A percentile compares a stretch with the other conserved stretches of the same genome.
Conservation (phyloP, 2,113 vertebrate species). For the Pampusana beccarii region DNA sequence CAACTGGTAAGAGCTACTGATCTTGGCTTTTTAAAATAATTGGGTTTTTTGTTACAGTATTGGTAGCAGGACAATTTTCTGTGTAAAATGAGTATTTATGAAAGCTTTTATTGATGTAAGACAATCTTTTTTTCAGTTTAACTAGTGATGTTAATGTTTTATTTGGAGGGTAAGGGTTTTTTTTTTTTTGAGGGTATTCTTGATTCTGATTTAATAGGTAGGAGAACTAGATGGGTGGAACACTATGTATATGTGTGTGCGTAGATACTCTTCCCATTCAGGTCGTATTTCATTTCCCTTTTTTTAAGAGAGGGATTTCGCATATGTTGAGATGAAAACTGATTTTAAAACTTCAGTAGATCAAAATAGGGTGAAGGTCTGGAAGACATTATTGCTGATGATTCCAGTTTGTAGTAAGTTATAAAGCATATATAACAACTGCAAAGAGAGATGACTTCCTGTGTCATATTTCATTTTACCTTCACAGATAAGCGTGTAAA, state of each 20-base stretch:
- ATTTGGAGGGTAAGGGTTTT: background rate
- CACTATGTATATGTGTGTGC: background rate
- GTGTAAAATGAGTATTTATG: background rate
- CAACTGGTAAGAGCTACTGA: background rate
- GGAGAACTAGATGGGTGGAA: background rate
- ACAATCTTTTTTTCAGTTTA: background rate
- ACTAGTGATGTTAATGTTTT: background rate
- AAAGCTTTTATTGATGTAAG: background rate
- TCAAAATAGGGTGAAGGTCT: conserved; percentile 57
- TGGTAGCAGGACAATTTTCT: background rate
- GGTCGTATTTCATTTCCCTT: background rate
- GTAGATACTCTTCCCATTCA: background rate
- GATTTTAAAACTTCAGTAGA: conserved; percentile 42
- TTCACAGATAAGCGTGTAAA: conserved; percentile 69
- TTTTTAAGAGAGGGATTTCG: conserved; percentile 27
- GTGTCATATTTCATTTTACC: conserved; percentile 47
- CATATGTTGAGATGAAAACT: conserved; percentile 31
- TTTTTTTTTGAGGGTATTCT: background rate
- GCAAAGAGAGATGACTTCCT: conserved; percentile 48
- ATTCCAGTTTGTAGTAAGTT: conserved; percentile 73
- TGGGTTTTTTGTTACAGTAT: background rate
- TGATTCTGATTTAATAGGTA: background rate
- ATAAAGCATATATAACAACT: conserved; percentile 59
- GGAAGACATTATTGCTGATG: conserved; percentile 65
- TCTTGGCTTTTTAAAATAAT: background rate